Evolutionary conservation across 2,888 invertebrate genomes (phyloP), one percentile per base, ranked within the genome.

Genomic region (Keiferia lycopersicella): DNA sequence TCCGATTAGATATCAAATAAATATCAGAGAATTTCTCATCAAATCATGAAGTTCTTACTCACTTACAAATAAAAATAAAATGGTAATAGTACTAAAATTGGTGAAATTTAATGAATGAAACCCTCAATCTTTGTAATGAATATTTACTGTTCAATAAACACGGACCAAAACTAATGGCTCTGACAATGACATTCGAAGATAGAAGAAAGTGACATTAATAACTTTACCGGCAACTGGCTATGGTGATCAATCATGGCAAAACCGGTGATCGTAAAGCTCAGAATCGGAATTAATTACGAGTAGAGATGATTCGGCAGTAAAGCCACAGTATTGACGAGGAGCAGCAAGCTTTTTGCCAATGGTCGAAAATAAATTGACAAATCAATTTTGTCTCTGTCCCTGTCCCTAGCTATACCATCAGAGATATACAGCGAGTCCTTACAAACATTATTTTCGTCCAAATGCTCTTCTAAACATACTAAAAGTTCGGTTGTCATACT

Each of bases 211-310:
- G 78, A 81, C 77, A 78, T 76, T 78, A 79, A 82, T 80, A 78
- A 80, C 71, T 73, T 78, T 76, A 80, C 81, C 76, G 77, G 69
- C 65, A 71, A 77, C 41, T 56, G 80, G 78, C 75, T 78, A 79
- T 56, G 80, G 78, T 75, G 78, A 79, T 77, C 77, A 75, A 82
- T 81, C 80, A 75, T 69, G 71, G 66, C 71, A 73, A 77, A 79
- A 78, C 72, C 74, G 73, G 71, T 72, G 72, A 78, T 75, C 68
- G 77, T 77, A 77, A 78, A 81, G 75, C 81, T 78, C 76, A 71
- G 75, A 84, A 82, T 81, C 75, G 73, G 81, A 81, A 86, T 83
- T 87, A 89, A 89, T 90, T 86, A 87, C 45, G 45, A 45, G 45
- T 4, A 1, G 45, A 45, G 45, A 45, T 45, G 45, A 45, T 45